Conservation (phyloP, 1,140 invertebrate genomes). For the Polyergus mexicanus region DNA sequence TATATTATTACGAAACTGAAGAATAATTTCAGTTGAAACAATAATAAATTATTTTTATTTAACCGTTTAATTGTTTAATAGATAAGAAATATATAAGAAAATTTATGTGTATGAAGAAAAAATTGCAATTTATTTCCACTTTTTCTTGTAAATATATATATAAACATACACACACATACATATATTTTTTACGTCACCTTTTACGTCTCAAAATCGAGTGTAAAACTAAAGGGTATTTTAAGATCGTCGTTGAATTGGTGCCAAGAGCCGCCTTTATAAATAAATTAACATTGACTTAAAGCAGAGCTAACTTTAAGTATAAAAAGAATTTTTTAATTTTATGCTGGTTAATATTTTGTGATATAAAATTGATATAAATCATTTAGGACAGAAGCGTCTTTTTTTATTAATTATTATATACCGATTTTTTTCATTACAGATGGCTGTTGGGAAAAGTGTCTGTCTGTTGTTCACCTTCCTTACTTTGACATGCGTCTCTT, state of each 20-base stretch:
- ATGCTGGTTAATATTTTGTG: not conserved
- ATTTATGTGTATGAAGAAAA: not conserved
- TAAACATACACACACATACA: too few species aligned
- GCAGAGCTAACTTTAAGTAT: constrained; percentile 43
- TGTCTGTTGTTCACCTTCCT: constrained; percentile 80
- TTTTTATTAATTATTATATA: constrained; percentile 27
- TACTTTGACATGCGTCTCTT: constrained; percentile 78
- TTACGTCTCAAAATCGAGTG: constrained; percentile 37
- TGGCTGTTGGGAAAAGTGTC: constrained; percentile 80
- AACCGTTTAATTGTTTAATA: not conserved
- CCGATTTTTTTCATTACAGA: constrained; percentile 73
- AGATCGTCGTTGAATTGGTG: constrained; percentile 25
- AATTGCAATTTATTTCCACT: constrained; percentile 29
- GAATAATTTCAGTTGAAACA: not conserved
- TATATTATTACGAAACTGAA: not conserved
- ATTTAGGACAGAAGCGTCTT: not conserved
- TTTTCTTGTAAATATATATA: constrained; percentile 19
- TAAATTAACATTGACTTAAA: constrained; percentile 58
- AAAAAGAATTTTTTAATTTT: constrained; percentile 25
- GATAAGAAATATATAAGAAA: not conserved
- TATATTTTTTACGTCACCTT: constrained; percentile 39
- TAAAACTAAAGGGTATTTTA: constrained; percentile 41
- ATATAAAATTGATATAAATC: not conserved
- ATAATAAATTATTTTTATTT: not conserved
- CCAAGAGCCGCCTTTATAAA: constrained; percentile 55